phyloP scores from a whole-genome alignment of 2,797 vertebrate species.

The Sebastolobus altivelis region DNA sequence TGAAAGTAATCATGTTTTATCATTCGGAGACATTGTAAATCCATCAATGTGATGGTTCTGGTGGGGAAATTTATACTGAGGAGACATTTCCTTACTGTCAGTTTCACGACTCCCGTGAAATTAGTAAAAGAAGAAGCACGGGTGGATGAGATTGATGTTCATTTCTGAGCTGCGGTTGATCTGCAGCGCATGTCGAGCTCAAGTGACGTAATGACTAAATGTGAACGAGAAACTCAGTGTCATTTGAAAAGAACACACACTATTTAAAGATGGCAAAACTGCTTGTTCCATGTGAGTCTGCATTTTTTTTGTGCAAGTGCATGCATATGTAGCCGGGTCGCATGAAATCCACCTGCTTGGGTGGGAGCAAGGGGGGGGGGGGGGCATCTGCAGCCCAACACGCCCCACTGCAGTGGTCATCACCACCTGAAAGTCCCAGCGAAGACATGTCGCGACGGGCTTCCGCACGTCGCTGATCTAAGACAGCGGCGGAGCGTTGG shows the following conservation, averaged over 20 bases:
- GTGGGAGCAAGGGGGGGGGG: too few species aligned
- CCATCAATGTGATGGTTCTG: slow-evolving; percentile 70
- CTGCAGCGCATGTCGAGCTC: slow-evolving; percentile 1
- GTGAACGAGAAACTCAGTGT: neutral
- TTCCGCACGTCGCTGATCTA: too few species aligned
- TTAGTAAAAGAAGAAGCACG: slow-evolving; percentile 43
- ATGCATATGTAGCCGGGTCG: neutral
- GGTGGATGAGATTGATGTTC: slow-evolving; percentile 30
- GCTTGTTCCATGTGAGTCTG: neutral
- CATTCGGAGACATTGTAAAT: slow-evolving; percentile 68
- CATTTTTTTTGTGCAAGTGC: neutral
- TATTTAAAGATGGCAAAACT: slow-evolving; percentile 17
- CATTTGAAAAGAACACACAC: neutral
- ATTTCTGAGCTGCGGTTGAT: slow-evolving; percentile 33
- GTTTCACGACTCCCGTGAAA: slow-evolving; percentile 42
- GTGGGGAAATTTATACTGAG: slow-evolving; percentile 60
- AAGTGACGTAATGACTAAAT: slow-evolving; percentile 13
- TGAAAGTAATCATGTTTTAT: slow-evolving; percentile 76
- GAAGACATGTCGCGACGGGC: accelerated
- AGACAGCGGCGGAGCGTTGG: too few species aligned
- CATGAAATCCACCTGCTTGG: neutral
- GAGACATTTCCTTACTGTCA: slow-evolving; percentile 63
- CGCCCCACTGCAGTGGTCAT: too few species aligned
- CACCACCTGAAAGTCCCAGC: too few species aligned
- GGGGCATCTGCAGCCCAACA: too few species aligned